A percentile compares a stretch with the other conserved stretches of the same genome.
Conservation (phyloP, 2,888 invertebrate genomes). For the Acleris laterana region DNA sequence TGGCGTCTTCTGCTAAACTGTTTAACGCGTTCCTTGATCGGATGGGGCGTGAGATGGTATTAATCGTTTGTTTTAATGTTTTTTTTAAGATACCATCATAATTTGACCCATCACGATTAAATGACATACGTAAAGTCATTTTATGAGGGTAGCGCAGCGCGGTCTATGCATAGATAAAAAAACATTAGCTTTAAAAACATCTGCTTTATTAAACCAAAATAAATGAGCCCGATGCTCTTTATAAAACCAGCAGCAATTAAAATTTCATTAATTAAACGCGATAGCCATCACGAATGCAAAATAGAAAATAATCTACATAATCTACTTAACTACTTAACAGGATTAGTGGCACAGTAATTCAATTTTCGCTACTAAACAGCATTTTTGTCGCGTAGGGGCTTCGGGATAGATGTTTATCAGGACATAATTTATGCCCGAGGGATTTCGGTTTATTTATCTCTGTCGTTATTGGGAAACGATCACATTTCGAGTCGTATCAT, state of each 20-base stretch:
- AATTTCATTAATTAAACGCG: constrained; percentile 33
- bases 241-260: constrained; percentile 27
- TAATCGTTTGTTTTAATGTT: background rate
- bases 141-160: no score
- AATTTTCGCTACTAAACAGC: constrained; percentile 58
- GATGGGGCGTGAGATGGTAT: constrained; percentile 18
- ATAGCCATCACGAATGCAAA: constrained; percentile 35
- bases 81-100: no score
- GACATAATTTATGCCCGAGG: constrained; percentile 67
- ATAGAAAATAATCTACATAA: constrained; percentile 32
- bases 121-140: no score
- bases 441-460: constrained; percentile 49
- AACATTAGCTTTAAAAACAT: no score
- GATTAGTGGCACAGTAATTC: constrained; percentile 56
- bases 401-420: constrained; percentile 72
- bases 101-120: no score
- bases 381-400: constrained; percentile 64
- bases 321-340: constrained; percentile 38
- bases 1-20: constrained; percentile 64
- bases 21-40: constrained; percentile 65
- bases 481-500: constrained; percentile 32
- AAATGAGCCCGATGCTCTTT: constrained; percentile 21
- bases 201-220: constrained; percentile 1
- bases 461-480: constrained; percentile 46
- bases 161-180: no score